Evolutionary conservation across 2,113 vertebrate genomes (phyloP), one percentile per base, ranked within the genome.

Genomic region (Labrus mixtus): DNA sequence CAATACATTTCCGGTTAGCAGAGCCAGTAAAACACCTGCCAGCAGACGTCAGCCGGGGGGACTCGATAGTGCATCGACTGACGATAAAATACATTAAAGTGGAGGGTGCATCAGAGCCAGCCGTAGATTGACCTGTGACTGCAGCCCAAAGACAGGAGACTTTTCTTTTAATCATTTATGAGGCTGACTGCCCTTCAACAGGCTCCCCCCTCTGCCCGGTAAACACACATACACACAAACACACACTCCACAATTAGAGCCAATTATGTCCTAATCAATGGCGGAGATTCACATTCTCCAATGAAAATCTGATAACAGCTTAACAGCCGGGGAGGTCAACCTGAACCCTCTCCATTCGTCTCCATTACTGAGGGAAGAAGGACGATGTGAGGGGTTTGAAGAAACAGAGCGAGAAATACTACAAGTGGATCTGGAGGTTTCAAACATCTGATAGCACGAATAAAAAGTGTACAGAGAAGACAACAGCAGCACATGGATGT

Each of bases 251-350:
- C 93, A 96, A 96, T 97, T 95, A 95, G 69, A 88, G 94, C 90
- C 94, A 95, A 96, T 96, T 96, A 95, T 71, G 76, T 71, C 88
- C 91, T 93, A 96, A 96, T 96, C 95, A 94, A 96, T 96, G 95
- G 78, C 81, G 90, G 85, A 94, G 93, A 94, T 95, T 93, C 92
- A 88, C 92, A 95, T 95, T 95, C 94, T 93, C 94, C 91, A 93
- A 92, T 92, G 93, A 93, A 95, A 96, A 95, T 95, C 93, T 95
- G 96, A 96, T 95, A 95, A 95, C 92, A 84, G 90, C 93, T 87
- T 93, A 94, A 95, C 86, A 90, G 90, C 81, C 86, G 11, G 37
- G 74, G 79, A 92, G 91, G 94, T 95, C 95, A 95, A 87, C 84
- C 93, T 94, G 81, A 83, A 90, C 81, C 83, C 72, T 66, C 87